A percentile compares a stretch with the other conserved stretches of the same genome.
phyloP scores from a whole-genome alignment of 2,888 invertebrate species.

The Xylophagus ater region DNA sequence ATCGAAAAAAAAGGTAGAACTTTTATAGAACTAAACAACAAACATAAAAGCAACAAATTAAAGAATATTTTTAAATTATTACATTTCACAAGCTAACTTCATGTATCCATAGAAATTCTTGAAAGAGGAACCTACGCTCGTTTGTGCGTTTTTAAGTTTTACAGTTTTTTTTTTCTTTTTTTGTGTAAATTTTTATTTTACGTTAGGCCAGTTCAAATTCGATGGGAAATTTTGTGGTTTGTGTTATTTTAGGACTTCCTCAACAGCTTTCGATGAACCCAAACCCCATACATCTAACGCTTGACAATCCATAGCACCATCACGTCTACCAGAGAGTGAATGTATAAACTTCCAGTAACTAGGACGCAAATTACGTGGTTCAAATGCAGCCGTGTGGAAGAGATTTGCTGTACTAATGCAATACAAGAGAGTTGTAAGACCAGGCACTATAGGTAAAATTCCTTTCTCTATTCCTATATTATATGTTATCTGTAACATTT shows the following conservation, averaged over 20 bases:
- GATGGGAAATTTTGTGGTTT: no score
- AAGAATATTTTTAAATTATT: no score
- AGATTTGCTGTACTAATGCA: slow-evolving; percentile 64
- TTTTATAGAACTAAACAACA: no score
- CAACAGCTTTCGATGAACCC: slow-evolving; percentile 42
- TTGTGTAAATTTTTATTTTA: no score
- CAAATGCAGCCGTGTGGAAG: slow-evolving; percentile 66
- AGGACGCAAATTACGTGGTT: slow-evolving; percentile 65
- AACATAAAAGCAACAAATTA: no score
- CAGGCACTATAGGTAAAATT: slow-evolving; percentile 53
- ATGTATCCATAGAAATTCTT: no score
- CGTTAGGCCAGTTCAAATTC: no score
- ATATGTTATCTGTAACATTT: slow-evolving; percentile 66
- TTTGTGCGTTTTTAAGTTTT: no score
- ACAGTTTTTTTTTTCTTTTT: no score
- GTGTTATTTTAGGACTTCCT: slow-evolving; percentile 36
- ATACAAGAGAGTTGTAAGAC: slow-evolving; percentile 60
- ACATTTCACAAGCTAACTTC: no score
- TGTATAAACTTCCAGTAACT: slow-evolving; percentile 75
- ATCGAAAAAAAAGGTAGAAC: no score
- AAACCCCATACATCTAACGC: slow-evolving; percentile 52
- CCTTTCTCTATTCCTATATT: slow-evolving; percentile 55
- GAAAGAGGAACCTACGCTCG: no score
- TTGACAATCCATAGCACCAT: slow-evolving; percentile 47
- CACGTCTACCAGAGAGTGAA: slow-evolving; percentile 58